Evolutionary conservation across 2,888 invertebrate genomes (phyloP).

Genomic region (Ectemnius continuus): DNA sequence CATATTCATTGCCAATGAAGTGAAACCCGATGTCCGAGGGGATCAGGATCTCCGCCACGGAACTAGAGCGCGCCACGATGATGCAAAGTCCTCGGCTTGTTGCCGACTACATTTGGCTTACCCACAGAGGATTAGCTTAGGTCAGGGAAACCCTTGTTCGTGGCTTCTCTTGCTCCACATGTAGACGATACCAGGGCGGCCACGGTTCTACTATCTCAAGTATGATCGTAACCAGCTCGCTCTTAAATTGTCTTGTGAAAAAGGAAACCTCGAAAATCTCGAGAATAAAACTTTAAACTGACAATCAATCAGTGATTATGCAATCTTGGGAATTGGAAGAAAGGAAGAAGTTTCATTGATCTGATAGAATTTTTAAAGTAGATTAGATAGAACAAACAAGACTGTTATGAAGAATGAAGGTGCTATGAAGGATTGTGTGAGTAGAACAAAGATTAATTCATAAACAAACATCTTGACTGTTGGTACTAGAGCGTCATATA

Average conservation of each 20-base stretch:
- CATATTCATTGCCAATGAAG: slow-evolving; percentile 24
- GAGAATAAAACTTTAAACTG: too few relatives aligned
- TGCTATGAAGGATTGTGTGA: too few relatives aligned
- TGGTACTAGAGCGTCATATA: slow-evolving; percentile 11
- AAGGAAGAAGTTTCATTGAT: too few relatives aligned
- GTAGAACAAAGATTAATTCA: background rate
- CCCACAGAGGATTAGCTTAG: slow-evolving; percentile 53
- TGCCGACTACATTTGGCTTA: slow-evolving; percentile 56
- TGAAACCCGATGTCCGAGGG: slow-evolving; percentile 25
- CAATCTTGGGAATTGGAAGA: too few relatives aligned
- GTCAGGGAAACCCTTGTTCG: slow-evolving; percentile 56
- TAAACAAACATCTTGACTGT: background rate
- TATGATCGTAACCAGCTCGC: slow-evolving; percentile 30
- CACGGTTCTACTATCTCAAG: slow-evolving; percentile 23
- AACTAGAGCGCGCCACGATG: slow-evolving; percentile 43
- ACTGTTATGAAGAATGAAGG: too few relatives aligned
- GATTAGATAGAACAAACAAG: too few relatives aligned
- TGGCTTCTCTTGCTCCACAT: slow-evolving; percentile 47
- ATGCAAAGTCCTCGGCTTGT: slow-evolving; percentile 55
- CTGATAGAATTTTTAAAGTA: too few relatives aligned
- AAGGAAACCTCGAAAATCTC: background rate
- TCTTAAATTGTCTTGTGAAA: background rate
- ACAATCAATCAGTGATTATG: too few relatives aligned
- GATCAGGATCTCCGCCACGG: slow-evolving; percentile 34
- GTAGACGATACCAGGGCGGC: slow-evolving; percentile 33